Evolutionary conservation across 2,888 invertebrate genomes (phyloP).

Genomic region (Tetramorium bicarinatum): DNA sequence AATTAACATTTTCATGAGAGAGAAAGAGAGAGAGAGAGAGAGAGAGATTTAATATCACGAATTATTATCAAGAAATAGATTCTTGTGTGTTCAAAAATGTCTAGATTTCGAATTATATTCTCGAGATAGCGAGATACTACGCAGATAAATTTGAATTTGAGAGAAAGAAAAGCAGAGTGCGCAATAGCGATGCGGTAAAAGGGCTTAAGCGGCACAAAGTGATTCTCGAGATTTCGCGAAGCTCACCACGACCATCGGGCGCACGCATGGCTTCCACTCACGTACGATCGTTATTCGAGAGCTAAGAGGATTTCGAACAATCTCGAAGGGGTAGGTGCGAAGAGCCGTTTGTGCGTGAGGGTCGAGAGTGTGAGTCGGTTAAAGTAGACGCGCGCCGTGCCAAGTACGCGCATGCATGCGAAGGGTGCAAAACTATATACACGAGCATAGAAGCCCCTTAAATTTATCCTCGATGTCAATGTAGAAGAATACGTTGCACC

Average conservation of each 20-base stretch:
- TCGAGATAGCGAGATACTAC: neutral
- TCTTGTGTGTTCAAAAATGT: neutral
- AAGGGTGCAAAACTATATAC: constrained; percentile 37
- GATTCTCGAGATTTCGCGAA: constrained; percentile 42
- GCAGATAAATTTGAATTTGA: neutral
- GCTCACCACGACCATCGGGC: constrained; percentile 43
- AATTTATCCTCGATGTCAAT: constrained; percentile 17
- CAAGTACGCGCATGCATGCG: constrained; percentile 7
- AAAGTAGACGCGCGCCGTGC: constrained; percentile 31
- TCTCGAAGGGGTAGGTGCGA: constrained; percentile 56
- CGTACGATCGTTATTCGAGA: constrained; percentile 49
- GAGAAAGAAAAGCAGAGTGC: neutral
- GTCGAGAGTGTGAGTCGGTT: constrained; percentile 22
- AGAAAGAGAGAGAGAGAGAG: neutral
- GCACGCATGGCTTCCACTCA: constrained; percentile 49
- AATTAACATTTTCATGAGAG: neutral
- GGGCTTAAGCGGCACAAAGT: constrained; percentile 38
- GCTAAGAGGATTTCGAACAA: constrained; percentile 61
- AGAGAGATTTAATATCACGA: neutral
- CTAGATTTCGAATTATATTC: neutral
- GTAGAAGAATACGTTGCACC: neutral
- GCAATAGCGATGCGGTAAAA: constrained; percentile 11
- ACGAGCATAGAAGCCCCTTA: constrained; percentile 24
- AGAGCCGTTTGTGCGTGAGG: constrained; percentile 48
- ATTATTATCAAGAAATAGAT: neutral